Evolutionary conservation across 2,888 invertebrate genomes (phyloP), one percentile per base, ranked within the genome.

Genomic region (Acleris emargana): DNA sequence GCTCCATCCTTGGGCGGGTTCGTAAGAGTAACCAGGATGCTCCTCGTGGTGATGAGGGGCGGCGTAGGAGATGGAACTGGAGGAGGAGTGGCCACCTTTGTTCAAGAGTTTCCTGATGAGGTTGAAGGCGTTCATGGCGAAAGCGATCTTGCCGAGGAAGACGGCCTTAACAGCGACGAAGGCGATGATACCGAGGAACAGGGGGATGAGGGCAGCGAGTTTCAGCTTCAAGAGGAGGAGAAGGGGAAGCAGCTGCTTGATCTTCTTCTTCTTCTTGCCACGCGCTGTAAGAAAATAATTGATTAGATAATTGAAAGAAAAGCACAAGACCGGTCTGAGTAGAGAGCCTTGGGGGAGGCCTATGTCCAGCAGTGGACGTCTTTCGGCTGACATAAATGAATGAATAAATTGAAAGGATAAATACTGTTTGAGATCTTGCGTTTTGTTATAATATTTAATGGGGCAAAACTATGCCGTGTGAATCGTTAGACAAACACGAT

Each of bases 121-220:
- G 77, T 95, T 95, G 77, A 97, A 94, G 28, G 95, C 94, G 64
- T 95, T 95, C 82, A 97, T 94, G 72, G 96, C 94, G 64, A 97
- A 94, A n/a, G 97, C 97, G 72, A 97, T 95, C 93, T 97, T 97
- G 78, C 97, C 97, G 72, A 97, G 93, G 79, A 97, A 93, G 72
- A 97, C 93, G 13, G 97, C 97, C 93, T 97, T 97, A 90, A 97
- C 94, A 32, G 97, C 97, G 57, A 96, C 93, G 68, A 97, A 91
- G 52, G 96, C 97, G 72, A 97, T 94, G 76, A 92, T 87, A 16
- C 92, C 97, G 54, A 97, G 94, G 76, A 95, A 95, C 70, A 97
- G 88, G 16, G 97, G 97, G 71, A 96, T 94, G 62, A 97, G 92
- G 16, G 96, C 95, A 20, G 96, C 96, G 16, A 92, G 94, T 87